Base-by-base conservation (phyloP, 2,888 invertebrate species). In the Noctua janthina region DNA sequence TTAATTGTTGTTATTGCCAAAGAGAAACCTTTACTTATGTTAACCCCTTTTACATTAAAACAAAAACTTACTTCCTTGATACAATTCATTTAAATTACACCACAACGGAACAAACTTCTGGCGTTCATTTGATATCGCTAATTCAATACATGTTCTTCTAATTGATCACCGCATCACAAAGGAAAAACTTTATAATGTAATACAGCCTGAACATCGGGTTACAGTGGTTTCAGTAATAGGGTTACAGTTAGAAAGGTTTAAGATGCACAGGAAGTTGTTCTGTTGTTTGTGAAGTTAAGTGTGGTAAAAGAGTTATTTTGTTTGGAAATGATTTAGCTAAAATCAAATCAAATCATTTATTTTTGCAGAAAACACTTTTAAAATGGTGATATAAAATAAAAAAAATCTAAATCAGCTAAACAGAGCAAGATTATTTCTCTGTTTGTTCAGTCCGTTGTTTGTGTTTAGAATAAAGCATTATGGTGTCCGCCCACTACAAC, bases 151-250 rank as follows among this genome's bases (percentile, higher is more conserved):
- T 46, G 75, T 43, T 67, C 23, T n/a, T 83, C 10, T 78, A 83
- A 87, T 78, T 83, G 15, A 43, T 62, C 66, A n/a, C 59, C 69
- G 35, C 75, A 56, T 51, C 74, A 70, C 75, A 86, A 81, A 78
- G 78, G 76, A 82, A 86, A 80, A 88, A 81, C 77, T 88, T 87
- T 3, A 29, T 76, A 86, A 88, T 78, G 46, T 70, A 70, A 88
- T 88, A 69, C 29, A 11, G 51, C 66, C 13, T 78, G 67, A 71
- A 10, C 51, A 51, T 76, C 67, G 74, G 62, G 59, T 75, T 77
- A 49, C 64, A 78, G 69, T 76, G 5, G 70, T 75, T 54, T 59
- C 43, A 29, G 49, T 70, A 76, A 72, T 39, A 66, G 29, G 15
- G 56, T 88, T 82, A 75, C 69, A 49, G 51, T 82, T 54, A 49